Base-by-base conservation (phyloP, 53 echinoderm and acorn worm species). In the Henricia sp. region DNA sequence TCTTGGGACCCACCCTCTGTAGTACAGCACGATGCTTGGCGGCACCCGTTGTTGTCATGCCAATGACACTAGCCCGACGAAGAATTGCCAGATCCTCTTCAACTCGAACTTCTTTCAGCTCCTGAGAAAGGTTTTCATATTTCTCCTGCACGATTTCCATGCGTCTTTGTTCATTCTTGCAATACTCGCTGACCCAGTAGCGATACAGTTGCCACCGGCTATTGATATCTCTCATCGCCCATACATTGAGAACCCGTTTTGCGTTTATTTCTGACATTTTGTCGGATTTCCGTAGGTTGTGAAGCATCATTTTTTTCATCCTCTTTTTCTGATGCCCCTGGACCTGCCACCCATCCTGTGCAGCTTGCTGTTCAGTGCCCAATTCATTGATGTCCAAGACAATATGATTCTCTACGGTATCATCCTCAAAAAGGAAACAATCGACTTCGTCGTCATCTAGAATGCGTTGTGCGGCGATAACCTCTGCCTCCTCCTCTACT, bases 11-110 rank as follows among this genome's bases (percentile, higher is more conserved):
- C 13, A 94, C 87, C 40, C 92, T 59, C 51, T 94, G 85, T 52
- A 96, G 50, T 33, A 94, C 67, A 41, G 82, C 58, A 21, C 91
- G 89, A 27, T 90, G 71, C 71, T 84, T 64, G 0, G 94, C 88
- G 23, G 96, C 93, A 42, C 91, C 91, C 1, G 96, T 94, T 67
- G 96, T 89, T 63, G 96, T 96, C 77, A 96, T 80, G 14, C 91
- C 91, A 52, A 96, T 76, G 6, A 96, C 77, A 3, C 33, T 67
- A 0, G 93, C 90, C 32, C 74, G 42, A 42, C 78, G 84, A 33
- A 93, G 71, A 17, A 82, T 64, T 21, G 55, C 44, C 16, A 88
- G 43, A 38, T 94, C 94, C 71, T 93, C 88, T 50, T 92, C 90
- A n/a, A 76, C 70, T n/a, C 75, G 82, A 19, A 82, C 82, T 50